Base-by-base conservation (phyloP, 2,888 invertebrate species). In the Sphaerophoria taeniata region DNA sequence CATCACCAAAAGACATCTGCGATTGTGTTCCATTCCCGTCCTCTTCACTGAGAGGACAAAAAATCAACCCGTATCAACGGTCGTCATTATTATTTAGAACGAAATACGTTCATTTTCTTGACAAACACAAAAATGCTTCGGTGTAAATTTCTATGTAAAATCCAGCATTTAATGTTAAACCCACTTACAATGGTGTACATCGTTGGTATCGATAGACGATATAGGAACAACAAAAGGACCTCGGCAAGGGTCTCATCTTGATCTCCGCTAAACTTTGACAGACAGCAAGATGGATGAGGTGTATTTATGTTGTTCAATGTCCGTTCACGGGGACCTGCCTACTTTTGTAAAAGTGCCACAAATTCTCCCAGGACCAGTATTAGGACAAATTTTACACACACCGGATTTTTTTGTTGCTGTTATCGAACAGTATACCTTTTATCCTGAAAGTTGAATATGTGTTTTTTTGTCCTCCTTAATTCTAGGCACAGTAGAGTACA, bases 261-360 rank as follows among this genome's bases (percentile, higher is more conserved):
- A n/a, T n/a, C n/a, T 70, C 73, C 63, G 85, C 81, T 85, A 85
- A 85, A 81, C 85, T 85, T 67, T 85, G 85, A 81, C 85, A 85
- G 81, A 76, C 76, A 85, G 81, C 34, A 85, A 85, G 85, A 85
- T 85, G 85, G 85, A 85, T 85, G 85, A 81, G 81, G 81, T 85
- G 81, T n/a, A n/a, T n/a, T n/a, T 73, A 53, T 53, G 45, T 80
- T 76, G 51, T 71, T 45, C 72, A 73, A 39, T 81, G 85, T 81
- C 85, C 85, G 51, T 77, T 77, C 85, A 58, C 69, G 56, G 75
- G 81, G 81, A 85, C 85, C 85, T 85, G 85, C 85, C 85, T 85
- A 85, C 85, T 81, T 77, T 85, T 73, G 63, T 70, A 61, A 70
- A 73, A 85, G 72, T 85, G 53, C 70, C 76, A 85, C 73, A 58